Evolutionary conservation across 2,797 vertebrate species (phyloP), one percentile per base, ranked within the genome.

Genomic region (Pangasius larnaudii): DNA sequence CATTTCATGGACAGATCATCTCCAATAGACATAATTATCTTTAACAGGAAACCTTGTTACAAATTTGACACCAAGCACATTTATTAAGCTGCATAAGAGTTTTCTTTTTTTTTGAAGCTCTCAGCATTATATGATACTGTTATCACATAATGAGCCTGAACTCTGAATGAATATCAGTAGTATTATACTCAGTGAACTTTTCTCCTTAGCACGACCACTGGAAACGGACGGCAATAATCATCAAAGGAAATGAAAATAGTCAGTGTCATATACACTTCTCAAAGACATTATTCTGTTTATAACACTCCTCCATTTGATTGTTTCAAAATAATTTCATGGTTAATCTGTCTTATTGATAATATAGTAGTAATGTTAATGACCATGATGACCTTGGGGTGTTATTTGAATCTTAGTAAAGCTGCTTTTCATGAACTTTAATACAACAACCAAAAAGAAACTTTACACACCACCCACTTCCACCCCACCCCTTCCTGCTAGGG

Each of bases 201-300:
- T 33, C 61, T 51, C 42, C 18, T 33, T 67, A 22, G n/a, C n/a
- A 7, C 0, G 0, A 22, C 59, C 27, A 36, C 27, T 51, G 42
- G 10, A 19, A 84, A 84, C 81, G 67, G 42, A 67, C 13, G 81
- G 81, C 59, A 82, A 39, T 59, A 59, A 81, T 42, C 56, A 82
- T 58, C 1, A 63, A 46, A 1, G 24, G 80, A 63, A 82, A 82
- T 5, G 14, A 82, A 82, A 82, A 83, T 51, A 65, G 13, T 63
- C 36, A 46, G 61, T 30, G 61, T 67, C 51, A 67, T 67, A 67
- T 33, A 84, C 42, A 51, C 46, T 33, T 67, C 18, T 51, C 42
- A 22, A 30, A 18, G n/a, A 67, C 18, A 22, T 51, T 51, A 67
- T 67, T 67, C n/a, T 84, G 42, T 67, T 67, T 51, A 51, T 84